phyloP scores from a whole-genome alignment of 2,888 invertebrate species.

The Mesorhabditis spiculigera region DNA sequence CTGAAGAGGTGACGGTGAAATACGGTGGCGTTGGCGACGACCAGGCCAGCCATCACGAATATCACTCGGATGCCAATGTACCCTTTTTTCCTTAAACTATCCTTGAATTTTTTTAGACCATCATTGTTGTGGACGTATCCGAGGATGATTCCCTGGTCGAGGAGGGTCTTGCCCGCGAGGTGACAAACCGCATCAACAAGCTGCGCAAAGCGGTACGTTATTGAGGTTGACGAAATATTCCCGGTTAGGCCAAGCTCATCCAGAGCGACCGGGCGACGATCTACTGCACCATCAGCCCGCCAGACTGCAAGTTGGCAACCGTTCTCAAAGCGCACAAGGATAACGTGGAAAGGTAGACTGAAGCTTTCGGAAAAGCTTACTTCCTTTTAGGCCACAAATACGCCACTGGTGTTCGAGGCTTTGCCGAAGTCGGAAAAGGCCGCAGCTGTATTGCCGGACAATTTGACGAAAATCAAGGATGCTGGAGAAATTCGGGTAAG shows the following conservation, averaged over 20 bases:
- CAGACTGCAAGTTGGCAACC: constrained; percentile 26
- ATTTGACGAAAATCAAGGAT: constrained; percentile 39
- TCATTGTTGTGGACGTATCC: constrained; percentile 82
- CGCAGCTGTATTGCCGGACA: constrained; percentile 21
- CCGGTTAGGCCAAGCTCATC: constrained; percentile 41
- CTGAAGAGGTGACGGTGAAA: constrained; percentile 65
- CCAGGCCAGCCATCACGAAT: constrained; percentile 20
- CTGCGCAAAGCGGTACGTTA: constrained; percentile 76
- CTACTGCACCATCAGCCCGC: constrained; percentile 32
- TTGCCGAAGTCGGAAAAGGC: constrained; percentile 21
- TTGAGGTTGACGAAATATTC: background rate
- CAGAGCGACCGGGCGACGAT: constrained; percentile 41
- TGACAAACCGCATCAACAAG: constrained; percentile 92
- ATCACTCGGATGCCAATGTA: constrained; percentile 39
- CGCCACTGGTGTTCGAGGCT: constrained; percentile 27
- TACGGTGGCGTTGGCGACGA: constrained; percentile 64
- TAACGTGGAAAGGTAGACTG: constrained; percentile 17
- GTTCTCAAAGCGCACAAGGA: constrained; percentile 24
- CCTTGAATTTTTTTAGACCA: constrained; percentile 61
- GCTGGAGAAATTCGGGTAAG: constrained; percentile 34
- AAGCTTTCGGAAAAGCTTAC: background rate
- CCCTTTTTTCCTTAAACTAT: too few relatives aligned
- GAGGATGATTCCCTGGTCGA: constrained; percentile 85
- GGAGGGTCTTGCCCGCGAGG: constrained; percentile 90
- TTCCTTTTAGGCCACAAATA: constrained; percentile 14